phyloP scores from a whole-genome alignment of 1,140 invertebrate genomes.

The Ruditapes philippinarum region DNA sequence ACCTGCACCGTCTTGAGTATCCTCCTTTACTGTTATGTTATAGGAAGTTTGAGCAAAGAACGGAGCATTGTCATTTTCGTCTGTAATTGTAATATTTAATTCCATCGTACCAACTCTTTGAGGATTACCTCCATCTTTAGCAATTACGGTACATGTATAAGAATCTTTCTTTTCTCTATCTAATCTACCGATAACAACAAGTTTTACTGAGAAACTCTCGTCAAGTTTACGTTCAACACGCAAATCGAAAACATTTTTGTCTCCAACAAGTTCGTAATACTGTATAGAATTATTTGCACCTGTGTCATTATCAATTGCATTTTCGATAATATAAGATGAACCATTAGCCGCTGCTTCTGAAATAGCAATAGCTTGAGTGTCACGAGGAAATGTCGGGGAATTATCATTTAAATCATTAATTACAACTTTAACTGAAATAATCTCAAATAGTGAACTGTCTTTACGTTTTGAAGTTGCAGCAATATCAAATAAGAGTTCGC shows the following conservation, averaged over 20 bases:
- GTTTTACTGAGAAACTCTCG: constrained; percentile 75
- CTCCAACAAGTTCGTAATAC: constrained; percentile 77
- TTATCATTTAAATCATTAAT: constrained; percentile 97
- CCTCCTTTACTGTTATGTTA: constrained; percentile 90
- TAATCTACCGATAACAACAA: constrained; percentile 86
- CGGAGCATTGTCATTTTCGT: constrained; percentile 97
- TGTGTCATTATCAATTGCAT: constrained; percentile 79
- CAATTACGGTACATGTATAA: constrained; percentile 94
- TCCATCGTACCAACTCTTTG: constrained; percentile 94
- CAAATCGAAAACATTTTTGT: constrained; percentile 75
- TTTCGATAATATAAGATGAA: constrained; percentile 90
- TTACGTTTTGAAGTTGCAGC: constrained; percentile 71
- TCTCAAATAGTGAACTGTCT: constrained; percentile 74
- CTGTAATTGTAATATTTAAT: constrained; percentile 91
- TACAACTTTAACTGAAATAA: constrained; percentile 78
- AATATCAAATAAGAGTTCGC: constrained; percentile 78
- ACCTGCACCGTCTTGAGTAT: constrained; percentile 68
- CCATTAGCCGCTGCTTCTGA: constrained; percentile 85
- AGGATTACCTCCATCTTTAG: constrained; percentile 96
- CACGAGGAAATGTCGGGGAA: constrained; percentile 91
- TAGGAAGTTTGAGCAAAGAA: constrained; percentile 93
- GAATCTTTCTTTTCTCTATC: constrained; percentile 93
- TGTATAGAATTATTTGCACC: constrained; percentile 89
- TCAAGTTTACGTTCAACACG: constrained; percentile 78
- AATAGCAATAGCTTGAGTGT: constrained; percentile 74